These are phyloP conservation scores for Struthidea cinerea DNA, from an alignment of 2,113 vertebrate genomes.

Conservation along the genomic window DNA sequence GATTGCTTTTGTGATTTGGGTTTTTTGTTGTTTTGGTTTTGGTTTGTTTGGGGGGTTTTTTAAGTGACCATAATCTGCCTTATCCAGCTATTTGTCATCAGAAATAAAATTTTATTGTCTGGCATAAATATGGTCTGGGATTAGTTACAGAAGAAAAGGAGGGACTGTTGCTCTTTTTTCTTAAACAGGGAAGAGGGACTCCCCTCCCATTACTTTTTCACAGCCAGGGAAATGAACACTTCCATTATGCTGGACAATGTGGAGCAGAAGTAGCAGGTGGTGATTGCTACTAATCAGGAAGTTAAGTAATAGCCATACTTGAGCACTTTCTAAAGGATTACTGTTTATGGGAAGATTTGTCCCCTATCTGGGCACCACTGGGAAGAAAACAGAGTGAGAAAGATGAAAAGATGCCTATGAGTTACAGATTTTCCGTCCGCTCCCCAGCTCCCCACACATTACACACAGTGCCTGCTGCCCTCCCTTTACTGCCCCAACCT, in stretches of 20 bases:
- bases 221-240: constrained; percentile 15
- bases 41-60: not conserved
- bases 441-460: not conserved
- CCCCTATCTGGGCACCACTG: not conserved
- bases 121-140: not conserved
- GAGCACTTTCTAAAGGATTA: constrained; percentile 41
- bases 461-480: not conserved
- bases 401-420: constrained; percentile 24
- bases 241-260: constrained; percentile 45
- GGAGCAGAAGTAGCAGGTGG: constrained; percentile 53
- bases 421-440: not conserved
- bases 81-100: not conserved
- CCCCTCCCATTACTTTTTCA: constrained; percentile 40
- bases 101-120: constrained; percentile 23
- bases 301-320: constrained; percentile 33
- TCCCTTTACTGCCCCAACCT: not conserved
- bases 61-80: not conserved
- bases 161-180: constrained; percentile 42
- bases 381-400: not conserved
- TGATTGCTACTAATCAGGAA: constrained; percentile 40
- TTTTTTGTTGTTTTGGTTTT: not conserved
- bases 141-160: constrained; percentile 6
- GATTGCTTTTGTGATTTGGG: not conserved
- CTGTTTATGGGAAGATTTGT: constrained; percentile 26
- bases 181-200: not conserved